Evolutionary conservation across 1,140 invertebrate genomes (phyloP).

Genomic region (Trichonephila clavata): DNA sequence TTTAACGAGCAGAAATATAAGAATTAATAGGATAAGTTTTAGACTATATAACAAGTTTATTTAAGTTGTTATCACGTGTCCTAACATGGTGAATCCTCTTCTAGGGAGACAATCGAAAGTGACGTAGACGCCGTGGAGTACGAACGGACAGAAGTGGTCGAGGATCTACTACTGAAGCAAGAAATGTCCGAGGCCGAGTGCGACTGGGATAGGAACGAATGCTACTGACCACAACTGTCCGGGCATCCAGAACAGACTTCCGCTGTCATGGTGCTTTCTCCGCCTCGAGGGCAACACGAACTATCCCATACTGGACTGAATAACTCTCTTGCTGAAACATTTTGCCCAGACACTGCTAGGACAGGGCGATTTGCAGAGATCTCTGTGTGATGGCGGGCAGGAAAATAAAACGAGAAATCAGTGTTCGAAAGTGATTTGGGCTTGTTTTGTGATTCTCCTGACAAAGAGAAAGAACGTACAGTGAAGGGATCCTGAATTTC

Average conservation of each 20-base stretch:
- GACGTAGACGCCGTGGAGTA: slow-evolving; percentile 62
- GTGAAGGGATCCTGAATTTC: no score
- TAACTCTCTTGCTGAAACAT: background rate
- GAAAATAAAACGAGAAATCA: background rate
- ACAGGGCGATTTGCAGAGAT: background rate
- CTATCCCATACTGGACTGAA: background rate
- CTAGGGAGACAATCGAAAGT: slow-evolving; percentile 64
- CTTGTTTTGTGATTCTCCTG: no score
- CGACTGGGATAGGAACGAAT: slow-evolving; percentile 75
- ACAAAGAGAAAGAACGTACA: no score
- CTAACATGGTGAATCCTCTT: background rate
- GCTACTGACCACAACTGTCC: slow-evolving; percentile 58
- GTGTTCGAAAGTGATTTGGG: background rate
- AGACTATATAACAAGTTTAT: background rate
- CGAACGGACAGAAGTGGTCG: slow-evolving; percentile 55
- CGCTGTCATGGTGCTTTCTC: slow-evolving; percentile 5
- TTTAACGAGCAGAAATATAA: no score
- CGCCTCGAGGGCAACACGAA: background rate
- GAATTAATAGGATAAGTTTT: background rate
- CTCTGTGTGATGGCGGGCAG: background rate
- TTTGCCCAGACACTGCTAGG: background rate
- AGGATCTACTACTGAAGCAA: slow-evolving; percentile 66
- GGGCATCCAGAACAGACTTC: background rate
- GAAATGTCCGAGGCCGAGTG: slow-evolving; percentile 76
- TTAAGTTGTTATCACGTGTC: background rate